Percentiles rank a stretch among this genome's conserved stretches.
Conservation (phyloP, 2,797 vertebrate genomes). For the Buceros bicornis region DNA sequence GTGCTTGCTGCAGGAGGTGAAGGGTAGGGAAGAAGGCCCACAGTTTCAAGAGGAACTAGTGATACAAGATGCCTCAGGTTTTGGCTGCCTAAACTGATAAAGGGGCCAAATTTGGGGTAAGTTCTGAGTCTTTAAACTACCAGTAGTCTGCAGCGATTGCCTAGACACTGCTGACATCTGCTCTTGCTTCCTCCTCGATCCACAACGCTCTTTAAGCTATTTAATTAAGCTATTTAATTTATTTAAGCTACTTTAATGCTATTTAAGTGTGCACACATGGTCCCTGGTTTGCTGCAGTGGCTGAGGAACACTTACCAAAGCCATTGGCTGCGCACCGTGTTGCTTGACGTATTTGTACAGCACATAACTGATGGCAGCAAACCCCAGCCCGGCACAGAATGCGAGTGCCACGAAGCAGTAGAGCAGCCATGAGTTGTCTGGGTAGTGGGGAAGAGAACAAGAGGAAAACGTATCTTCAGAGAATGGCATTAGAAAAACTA, state of each 20-base stretch:
- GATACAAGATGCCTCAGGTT: neutral
- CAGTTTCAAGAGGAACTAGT: neutral
- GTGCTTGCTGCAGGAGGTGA: neutral
- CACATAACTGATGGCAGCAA: slow-evolving; percentile 35
- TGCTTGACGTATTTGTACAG: slow-evolving; percentile 77
- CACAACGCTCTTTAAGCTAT: too few species aligned
- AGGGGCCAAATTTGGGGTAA: neutral
- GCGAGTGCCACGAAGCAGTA: slow-evolving; percentile 57
- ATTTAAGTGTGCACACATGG: too few species aligned
- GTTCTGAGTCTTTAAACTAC: neutral
- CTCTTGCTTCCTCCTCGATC: neutral
- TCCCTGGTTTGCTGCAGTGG: neutral
- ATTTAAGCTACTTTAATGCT: too few species aligned
- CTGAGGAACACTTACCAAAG: slow-evolving; percentile 72
- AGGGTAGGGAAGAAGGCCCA: neutral
- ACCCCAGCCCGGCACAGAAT: slow-evolving; percentile 51
- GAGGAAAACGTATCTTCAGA: neutral
- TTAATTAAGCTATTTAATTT: too few species aligned
- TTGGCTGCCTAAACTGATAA: neutral
- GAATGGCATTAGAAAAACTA: neutral
- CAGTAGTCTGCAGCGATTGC: neutral
- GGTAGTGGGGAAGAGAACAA: neutral
- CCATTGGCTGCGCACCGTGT: slow-evolving; percentile 52
- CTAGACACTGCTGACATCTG: neutral
- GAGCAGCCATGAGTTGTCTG: slow-evolving; percentile 76